Conservation (phyloP, 2,797 vertebrate genomes). For the Phalanger gymnotis region DNA sequence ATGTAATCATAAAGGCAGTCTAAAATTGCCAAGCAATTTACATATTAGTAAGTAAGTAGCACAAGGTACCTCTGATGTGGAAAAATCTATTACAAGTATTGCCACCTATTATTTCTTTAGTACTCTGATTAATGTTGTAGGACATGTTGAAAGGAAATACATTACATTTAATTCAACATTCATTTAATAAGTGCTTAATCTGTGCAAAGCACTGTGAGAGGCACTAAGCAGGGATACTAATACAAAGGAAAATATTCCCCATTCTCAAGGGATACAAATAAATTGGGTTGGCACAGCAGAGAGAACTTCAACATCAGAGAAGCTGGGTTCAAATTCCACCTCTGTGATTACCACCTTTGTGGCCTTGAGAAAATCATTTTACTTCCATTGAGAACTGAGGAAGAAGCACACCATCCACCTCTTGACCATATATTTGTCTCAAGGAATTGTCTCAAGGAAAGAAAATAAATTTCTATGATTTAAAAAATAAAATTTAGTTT, state of each 20-base stretch:
- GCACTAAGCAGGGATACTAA: background rate
- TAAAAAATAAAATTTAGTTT: no score
- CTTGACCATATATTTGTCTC: no score
- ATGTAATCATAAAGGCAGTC: constrained; percentile 53
- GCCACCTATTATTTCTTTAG: constrained; percentile 41
- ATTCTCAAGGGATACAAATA: background rate
- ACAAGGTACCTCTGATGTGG: constrained; percentile 57
- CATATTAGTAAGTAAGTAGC: constrained; percentile 56
- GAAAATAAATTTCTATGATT: no score
- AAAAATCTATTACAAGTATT: constrained; percentile 13
- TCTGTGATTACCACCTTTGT: no score
- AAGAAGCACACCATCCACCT: no score
- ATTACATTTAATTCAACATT: background rate
- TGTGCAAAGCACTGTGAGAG: background rate
- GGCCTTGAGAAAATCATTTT: no score
- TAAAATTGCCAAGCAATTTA: constrained; percentile 64
- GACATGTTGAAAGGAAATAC: constrained; percentile 41
- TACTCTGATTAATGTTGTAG: constrained; percentile 47
- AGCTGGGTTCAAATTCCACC: no score
- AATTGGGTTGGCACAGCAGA: no score
- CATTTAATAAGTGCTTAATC: background rate
- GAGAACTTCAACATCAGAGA: no score
- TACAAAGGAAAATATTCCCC: background rate
- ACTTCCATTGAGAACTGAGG: no score
- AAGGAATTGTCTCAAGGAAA: no score